Conservation (phyloP, 2,888 invertebrate species). For the Phortica okadai region DNA sequence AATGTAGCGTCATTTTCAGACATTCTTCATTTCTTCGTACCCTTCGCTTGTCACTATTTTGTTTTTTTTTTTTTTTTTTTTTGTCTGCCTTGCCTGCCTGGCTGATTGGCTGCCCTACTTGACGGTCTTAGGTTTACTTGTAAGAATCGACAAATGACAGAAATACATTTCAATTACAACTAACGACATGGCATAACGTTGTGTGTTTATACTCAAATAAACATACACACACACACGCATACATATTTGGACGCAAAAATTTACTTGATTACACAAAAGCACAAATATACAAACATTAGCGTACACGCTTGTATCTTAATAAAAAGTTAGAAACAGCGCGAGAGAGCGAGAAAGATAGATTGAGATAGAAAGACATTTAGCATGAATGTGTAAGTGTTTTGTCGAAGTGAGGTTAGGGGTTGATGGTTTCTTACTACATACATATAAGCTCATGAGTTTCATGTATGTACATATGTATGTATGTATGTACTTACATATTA, state of each 20-base stretch:
- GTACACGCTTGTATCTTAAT: neutral
- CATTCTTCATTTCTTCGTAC: neutral
- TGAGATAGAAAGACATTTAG: neutral
- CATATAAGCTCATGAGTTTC: no score
- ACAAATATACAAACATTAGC: neutral
- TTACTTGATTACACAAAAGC: conserved; percentile 22
- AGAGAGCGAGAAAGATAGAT: neutral
- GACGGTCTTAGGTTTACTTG: neutral
- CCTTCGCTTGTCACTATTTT: neutral
- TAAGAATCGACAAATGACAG: neutral
- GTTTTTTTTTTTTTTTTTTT: neutral
- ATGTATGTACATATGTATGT: neutral
- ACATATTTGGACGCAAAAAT: neutral
- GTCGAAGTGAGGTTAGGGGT: no score
- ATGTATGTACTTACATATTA: conserved; percentile 10
- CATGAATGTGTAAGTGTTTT: neutral
- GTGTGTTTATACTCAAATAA: neutral
- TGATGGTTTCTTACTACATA: no score
- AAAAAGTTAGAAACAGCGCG: neutral
- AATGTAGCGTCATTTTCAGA: neutral
- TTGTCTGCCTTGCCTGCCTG: neutral
- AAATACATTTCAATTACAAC: neutral
- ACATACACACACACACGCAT: neutral
- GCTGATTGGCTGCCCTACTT: neutral
- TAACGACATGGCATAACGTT: neutral